phyloP scores from a whole-genome alignment of 2,113 vertebrate genomes.

The Chamaea fasciata region DNA sequence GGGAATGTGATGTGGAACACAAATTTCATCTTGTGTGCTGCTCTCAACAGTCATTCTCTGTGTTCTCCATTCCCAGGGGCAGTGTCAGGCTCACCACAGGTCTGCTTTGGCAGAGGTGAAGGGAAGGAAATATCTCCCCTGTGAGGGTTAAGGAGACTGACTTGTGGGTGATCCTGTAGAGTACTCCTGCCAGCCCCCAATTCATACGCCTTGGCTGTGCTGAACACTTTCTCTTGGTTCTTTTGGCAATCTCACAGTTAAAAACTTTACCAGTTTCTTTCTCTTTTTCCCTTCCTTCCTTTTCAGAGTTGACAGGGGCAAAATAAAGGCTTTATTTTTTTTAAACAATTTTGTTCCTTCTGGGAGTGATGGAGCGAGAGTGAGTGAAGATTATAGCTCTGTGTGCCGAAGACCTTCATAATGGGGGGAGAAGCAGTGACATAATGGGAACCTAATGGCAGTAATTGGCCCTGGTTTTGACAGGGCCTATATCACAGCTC shows the following conservation, averaged over 20 bases:
- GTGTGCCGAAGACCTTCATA: constrained; percentile 83
- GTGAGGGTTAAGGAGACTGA: not conserved
- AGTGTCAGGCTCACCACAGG: not conserved
- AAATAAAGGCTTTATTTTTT: constrained; percentile 81
- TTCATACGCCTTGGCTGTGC: not conserved
- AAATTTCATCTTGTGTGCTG: not conserved
- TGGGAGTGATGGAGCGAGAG: constrained; percentile 92
- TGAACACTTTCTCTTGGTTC: not conserved
- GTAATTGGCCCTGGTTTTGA: constrained; percentile 99
- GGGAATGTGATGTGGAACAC: not conserved
- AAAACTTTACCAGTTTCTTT: constrained; percentile 79
- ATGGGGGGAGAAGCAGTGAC: constrained; percentile 89
- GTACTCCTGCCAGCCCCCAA: not conserved
- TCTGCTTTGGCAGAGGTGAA: not conserved
- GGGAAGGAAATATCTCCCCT: not conserved
- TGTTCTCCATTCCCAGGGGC: not conserved
- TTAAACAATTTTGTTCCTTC: constrained; percentile 87
- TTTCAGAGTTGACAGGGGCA: constrained; percentile 83
- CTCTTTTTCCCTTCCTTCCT: constrained; percentile 70
- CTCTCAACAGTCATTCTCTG: not conserved
- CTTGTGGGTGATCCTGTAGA: not conserved
- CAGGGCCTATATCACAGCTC: constrained; percentile 97
- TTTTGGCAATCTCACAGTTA: constrained; percentile 75
- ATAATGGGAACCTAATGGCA: constrained; percentile 99
- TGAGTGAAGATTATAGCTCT: constrained; percentile 99